Percentiles rank a stretch among this genome's conserved stretches.
These are phyloP conservation scores for Bombus breviceps DNA, from an alignment of 1,140 invertebrate species.

Conservation along the genomic window DNA sequence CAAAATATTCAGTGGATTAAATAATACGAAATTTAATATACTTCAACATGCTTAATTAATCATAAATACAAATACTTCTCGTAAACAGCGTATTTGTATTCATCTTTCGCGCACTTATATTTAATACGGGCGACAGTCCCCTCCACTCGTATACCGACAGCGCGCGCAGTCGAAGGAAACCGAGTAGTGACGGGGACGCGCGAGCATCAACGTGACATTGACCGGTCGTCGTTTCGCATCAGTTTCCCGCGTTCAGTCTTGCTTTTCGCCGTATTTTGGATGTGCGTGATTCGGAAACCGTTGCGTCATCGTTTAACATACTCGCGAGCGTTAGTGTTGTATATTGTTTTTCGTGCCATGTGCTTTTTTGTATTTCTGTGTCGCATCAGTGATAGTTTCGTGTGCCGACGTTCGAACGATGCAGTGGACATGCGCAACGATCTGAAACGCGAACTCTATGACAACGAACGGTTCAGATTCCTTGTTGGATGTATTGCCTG, in stretches of 20 bases:
- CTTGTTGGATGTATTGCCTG: background rate
- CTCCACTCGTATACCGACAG: background rate
- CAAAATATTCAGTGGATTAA: too few relatives aligned
- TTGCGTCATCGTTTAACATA: background rate
- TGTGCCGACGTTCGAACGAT: conserved; percentile 15
- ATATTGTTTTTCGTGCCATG: background rate
- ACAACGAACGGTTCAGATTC: background rate
- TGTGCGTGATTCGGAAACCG: background rate
- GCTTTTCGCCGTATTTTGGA: conserved; percentile 17
- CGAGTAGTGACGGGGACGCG: conserved; percentile 30
- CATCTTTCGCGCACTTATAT: background rate
- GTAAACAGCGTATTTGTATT: background rate
- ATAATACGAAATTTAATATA: too few relatives aligned
- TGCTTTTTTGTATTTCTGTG: background rate
- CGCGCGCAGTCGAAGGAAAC: background rate
- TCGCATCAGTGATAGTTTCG: background rate
- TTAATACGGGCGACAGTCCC: background rate
- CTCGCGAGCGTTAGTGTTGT: too few relatives aligned
- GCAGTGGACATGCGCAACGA: conserved; percentile 48
- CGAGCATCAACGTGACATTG: conserved; percentile 44
- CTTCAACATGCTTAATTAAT: too few relatives aligned
- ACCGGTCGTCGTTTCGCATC: conserved; percentile 13
- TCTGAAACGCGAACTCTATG: conserved; percentile 17
- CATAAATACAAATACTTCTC: too few relatives aligned
- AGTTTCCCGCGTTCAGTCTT: conserved; percentile 41